phyloP scores from a whole-genome alignment of 2,888 invertebrate species.

The Esperia sulphurella region DNA sequence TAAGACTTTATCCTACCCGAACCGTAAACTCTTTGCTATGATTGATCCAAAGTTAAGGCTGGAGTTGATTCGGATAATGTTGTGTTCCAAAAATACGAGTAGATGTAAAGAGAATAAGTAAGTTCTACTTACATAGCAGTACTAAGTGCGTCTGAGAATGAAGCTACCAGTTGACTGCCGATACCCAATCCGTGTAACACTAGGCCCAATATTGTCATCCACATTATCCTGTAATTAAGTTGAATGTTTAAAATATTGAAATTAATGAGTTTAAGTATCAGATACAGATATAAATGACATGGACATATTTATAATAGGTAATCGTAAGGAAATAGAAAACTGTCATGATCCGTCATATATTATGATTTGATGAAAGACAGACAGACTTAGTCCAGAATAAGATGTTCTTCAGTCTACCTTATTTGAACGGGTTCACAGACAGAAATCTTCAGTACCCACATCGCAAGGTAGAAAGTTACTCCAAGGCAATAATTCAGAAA shows the following conservation, averaged over 20 bases:
- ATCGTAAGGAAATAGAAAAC: no score
- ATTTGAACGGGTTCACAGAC: no score
- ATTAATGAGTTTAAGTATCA: not conserved
- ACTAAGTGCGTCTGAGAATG: constrained; percentile 90
- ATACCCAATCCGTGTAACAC: constrained; percentile 90
- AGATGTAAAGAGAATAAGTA: not conserved
- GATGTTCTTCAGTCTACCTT: no score
- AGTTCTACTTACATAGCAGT: constrained; percentile 85
- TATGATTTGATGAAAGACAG: not conserved
- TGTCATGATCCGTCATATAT: no score
- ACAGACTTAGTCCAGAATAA: not conserved
- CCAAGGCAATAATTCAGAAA: no score
- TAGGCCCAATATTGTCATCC: constrained; percentile 84
- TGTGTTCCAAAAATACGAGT: no score
- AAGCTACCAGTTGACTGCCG: constrained; percentile 90
- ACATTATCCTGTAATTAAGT: constrained; percentile 73
- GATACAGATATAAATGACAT: not conserved
- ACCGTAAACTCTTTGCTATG: no score
- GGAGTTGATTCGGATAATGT: no score
- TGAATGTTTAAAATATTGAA: not conserved
- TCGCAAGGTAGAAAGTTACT: no score
- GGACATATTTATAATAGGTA: not conserved
- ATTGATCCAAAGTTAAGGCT: no score
- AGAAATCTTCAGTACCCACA: no score
- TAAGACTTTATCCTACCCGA: no score